Conservation (phyloP, 2,797 vertebrate genomes). For the Rhincodon typus region DNA sequence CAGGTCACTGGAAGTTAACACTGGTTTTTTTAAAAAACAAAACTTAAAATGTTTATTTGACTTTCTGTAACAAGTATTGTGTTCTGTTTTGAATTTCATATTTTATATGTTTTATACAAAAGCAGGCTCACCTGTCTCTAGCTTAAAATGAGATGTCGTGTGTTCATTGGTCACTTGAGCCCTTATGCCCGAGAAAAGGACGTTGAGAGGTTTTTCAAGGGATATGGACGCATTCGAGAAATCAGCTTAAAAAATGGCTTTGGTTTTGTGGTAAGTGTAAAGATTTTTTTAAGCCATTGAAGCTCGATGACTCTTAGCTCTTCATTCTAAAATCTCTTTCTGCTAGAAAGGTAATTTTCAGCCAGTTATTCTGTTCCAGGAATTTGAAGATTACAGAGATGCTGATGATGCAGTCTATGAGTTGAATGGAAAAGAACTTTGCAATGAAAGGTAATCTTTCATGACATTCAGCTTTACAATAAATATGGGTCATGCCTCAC, state of each 20-base stretch:
- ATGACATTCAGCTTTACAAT: neutral
- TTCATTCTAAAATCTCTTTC: neutral
- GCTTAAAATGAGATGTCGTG: constrained; percentile 73
- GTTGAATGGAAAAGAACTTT: constrained; percentile 81
- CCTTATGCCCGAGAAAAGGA: constrained; percentile 81
- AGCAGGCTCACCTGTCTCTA: neutral
- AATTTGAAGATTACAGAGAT: constrained; percentile 86
- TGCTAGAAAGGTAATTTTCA: constrained; percentile 1
- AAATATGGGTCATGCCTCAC: neutral
- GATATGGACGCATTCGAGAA: constrained; percentile 82
- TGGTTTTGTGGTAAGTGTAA: constrained; percentile 79
- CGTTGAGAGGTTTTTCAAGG: constrained; percentile 90
- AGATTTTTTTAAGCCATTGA: neutral
- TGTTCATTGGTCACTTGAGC: constrained; percentile 84
- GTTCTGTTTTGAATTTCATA: neutral
- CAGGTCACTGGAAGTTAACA: no score
- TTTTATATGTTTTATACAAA: neutral
- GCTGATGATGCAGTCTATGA: constrained; percentile 90
- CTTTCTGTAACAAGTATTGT: neutral
- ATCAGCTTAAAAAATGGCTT: constrained; percentile 89
- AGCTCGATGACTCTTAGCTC: neutral
- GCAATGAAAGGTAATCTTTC: constrained; percentile 72
- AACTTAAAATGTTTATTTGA: neutral
- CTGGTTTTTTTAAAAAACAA: no score
- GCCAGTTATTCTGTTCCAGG: constrained; percentile 53